Percentiles rank a stretch among this genome's conserved stretches.
These are phyloP conservation scores for Dasyprocta punctata DNA, from an alignment of 2,113 vertebrate species.

Conservation along the genomic window DNA sequence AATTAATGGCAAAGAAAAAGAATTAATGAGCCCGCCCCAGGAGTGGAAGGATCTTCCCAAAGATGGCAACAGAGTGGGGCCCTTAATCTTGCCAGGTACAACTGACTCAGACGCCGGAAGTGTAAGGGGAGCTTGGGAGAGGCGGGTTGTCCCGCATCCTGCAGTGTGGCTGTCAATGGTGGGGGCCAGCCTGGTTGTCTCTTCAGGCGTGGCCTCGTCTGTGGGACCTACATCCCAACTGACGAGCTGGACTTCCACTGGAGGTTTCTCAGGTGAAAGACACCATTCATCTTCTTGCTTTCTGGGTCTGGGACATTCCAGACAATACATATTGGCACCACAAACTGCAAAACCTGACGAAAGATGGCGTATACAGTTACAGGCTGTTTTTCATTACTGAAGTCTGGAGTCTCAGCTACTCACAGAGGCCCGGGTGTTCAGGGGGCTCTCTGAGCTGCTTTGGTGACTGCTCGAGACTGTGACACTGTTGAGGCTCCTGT, in stretches of 20 bases:
- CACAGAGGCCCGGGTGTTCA: background rate
- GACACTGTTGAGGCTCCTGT: background rate
- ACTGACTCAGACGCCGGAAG: background rate
- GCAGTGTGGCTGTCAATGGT: fast-evolving
- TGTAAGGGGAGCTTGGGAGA: background rate
- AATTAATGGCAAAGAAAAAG: constrained; percentile 15
- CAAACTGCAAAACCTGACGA: background rate
- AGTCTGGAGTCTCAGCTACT: background rate
- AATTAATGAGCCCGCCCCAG: background rate
- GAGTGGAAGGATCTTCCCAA: background rate
- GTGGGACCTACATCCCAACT: background rate
- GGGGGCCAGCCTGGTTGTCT: background rate
- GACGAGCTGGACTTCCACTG: background rate
- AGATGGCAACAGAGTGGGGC: background rate
- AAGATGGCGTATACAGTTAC: background rate
- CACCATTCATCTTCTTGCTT: background rate
- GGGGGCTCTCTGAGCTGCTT: background rate
- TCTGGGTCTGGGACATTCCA: background rate
- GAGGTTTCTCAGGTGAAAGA: background rate
- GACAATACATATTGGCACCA: no score
- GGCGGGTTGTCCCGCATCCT: no score
- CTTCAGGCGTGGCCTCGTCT: background rate
- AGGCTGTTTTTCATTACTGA: background rate
- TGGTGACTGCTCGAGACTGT: background rate
- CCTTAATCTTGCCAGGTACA: background rate